Evolutionary conservation across 2,797 vertebrate genomes (phyloP).

Genomic region (Hylomyscus alleni): DNA sequence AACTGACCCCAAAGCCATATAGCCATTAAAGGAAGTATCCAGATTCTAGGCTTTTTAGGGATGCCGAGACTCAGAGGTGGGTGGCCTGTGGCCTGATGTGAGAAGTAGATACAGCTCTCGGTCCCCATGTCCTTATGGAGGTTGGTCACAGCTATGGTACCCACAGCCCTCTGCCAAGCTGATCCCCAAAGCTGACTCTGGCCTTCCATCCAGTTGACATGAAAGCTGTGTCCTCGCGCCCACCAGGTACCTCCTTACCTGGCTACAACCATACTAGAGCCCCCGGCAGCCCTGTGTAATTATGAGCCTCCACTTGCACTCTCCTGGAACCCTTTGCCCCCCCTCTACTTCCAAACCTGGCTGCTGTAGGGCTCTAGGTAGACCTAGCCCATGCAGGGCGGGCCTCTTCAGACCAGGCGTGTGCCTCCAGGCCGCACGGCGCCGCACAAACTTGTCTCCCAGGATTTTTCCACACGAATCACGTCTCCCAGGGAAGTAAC

Average conservation of each 20-base stretch:
- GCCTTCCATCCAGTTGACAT: not conserved
- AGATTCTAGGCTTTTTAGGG: not conserved
- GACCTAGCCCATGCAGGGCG: not conserved
- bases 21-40: not conserved
- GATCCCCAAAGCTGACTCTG: not conserved
- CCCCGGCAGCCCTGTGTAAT: not conserved
- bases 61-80: not conserved
- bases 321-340: not conserved
- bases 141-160: not conserved
- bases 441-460: constrained; percentile 72
- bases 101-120: too few species aligned
- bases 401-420: constrained; percentile 41
- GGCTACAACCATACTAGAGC: not conserved
- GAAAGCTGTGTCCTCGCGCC: not conserved
- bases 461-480: constrained; percentile 82
- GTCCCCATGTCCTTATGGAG: not conserved
- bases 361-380: not conserved
- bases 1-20: rapidly evolving
- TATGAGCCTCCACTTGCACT: not conserved
- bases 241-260: not conserved
- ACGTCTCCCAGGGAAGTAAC: constrained; percentile 84
- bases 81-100: too few species aligned
- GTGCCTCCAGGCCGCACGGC: constrained; percentile 31
- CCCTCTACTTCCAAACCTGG: not conserved
- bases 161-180: not conserved